phyloP scores from a whole-genome alignment of 2,888 invertebrate genomes.

The Polylopha cassiicola region DNA sequence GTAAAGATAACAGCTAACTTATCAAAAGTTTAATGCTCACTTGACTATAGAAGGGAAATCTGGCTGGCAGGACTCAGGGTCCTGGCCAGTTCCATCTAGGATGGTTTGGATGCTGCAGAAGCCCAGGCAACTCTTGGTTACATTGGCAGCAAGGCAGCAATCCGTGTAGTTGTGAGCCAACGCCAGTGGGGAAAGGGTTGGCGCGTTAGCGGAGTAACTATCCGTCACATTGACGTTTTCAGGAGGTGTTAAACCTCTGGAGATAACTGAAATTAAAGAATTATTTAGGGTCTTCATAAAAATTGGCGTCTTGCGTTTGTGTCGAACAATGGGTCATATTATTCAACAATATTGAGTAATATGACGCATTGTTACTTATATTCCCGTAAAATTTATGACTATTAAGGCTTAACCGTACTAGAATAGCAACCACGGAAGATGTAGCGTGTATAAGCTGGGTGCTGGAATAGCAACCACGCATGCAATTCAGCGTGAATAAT shows the following conservation, averaged over 20 bases:
- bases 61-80: slow-evolving; percentile 87
- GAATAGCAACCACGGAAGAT: too few relatives aligned
- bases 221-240: slow-evolving; percentile 71
- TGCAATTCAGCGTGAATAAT: too few relatives aligned
- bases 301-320: too few relatives aligned
- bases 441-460: too few relatives aligned
- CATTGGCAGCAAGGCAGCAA: slow-evolving; percentile 84
- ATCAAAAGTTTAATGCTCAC: slow-evolving; percentile 38
- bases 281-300: too few relatives aligned
- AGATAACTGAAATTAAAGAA: slow-evolving; percentile 80
- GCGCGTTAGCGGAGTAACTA: slow-evolving; percentile 60
- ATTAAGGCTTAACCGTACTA: too few relatives aligned
- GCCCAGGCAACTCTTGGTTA: slow-evolving; percentile 84
- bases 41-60: slow-evolving; percentile 88
- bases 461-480: too few relatives aligned
- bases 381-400: too few relatives aligned
- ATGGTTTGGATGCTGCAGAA: slow-evolving; percentile 90
- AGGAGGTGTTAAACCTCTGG: slow-evolving; percentile 79
- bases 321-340: too few relatives aligned
- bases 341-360: too few relatives aligned
- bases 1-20: not conserved
- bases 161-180: slow-evolving; percentile 87
- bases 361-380: too few relatives aligned
- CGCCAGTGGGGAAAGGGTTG: slow-evolving; percentile 55
- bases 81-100: slow-evolving; percentile 86